A percentile compares a stretch with the other conserved stretches of the same genome.
phyloP scores from a whole-genome alignment of 1,140 invertebrate species.

The Penaeus japonicus region DNA sequence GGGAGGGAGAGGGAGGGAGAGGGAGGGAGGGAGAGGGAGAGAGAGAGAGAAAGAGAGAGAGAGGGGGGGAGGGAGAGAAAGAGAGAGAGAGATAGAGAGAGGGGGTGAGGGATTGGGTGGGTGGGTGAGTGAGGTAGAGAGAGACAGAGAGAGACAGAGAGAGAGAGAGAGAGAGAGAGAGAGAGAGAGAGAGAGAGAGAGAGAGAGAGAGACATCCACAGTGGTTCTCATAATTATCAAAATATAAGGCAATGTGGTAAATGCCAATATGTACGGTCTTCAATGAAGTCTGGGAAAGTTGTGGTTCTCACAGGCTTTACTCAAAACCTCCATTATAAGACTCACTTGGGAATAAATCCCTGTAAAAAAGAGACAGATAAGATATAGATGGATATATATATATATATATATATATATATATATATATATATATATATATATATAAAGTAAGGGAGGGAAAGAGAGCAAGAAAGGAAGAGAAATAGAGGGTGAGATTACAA shows the following conservation, averaged over 20 bases:
- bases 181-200: slow-evolving; percentile 32
- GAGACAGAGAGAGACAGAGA: slow-evolving; percentile 3
- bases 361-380: neutral
- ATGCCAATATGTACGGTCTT: neutral
- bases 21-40: too few species aligned
- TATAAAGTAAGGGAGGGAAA: neutral
- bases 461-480: neutral
- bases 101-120: neutral
- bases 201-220: neutral
- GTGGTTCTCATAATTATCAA: neutral
- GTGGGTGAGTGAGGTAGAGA: neutral
- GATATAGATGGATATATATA: neutral
- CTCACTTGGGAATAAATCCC: neutral
- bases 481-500: neutral
- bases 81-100: neutral
- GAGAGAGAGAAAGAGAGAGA: neutral
- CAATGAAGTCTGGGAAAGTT: neutral
- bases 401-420: neutral
- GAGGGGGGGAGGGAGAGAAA: neutral
- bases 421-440: neutral
- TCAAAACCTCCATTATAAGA: neutral
- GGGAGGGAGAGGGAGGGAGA: neutral
- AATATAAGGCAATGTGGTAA: neutral
- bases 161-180: slow-evolving; percentile 29
- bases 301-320: neutral